Conservation (phyloP, 1,140 invertebrate species). For the Tetragonula clypearis region DNA sequence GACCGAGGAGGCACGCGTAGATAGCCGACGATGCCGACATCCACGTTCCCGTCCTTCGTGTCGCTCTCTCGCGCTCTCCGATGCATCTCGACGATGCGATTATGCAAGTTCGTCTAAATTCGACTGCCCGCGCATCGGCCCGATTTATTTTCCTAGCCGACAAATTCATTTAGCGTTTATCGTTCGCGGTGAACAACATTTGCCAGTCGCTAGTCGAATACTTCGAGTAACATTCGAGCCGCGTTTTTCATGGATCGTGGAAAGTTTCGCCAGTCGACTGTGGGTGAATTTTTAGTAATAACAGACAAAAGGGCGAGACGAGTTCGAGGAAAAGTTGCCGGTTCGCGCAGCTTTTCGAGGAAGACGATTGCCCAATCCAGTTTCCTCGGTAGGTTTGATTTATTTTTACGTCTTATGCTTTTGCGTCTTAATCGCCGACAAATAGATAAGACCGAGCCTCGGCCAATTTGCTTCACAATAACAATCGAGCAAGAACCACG, state of each 20-base stretch:
- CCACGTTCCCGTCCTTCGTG: slow-evolving; percentile 31
- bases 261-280: neutral
- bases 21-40: slow-evolving; percentile 27
- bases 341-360: slow-evolving; percentile 59
- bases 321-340: slow-evolving; percentile 24
- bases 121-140: slow-evolving; percentile 11
- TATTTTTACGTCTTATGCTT: slow-evolving; percentile 52
- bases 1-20: slow-evolving; percentile 67
- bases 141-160: slow-evolving; percentile 45
- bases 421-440: neutral
- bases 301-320: neutral
- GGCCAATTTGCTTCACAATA: slow-evolving; percentile 10
- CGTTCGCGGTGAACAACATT: no score
- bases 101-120: slow-evolving; percentile 54
- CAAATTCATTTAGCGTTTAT: slow-evolving; percentile 23
- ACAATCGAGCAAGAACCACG: neutral
- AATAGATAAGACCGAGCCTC: neutral
- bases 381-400: slow-evolving; percentile 47
- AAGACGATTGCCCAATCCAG: slow-evolving; percentile 46
- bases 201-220: no score
- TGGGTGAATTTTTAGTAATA: neutral
- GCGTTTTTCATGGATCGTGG: neutral
- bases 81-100: slow-evolving; percentile 47
- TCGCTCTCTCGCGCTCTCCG: neutral
- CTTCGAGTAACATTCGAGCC: no score